Evolutionary conservation across 2,797 vertebrate genomes (phyloP).

Genomic region (Fringilla coelebs): DNA sequence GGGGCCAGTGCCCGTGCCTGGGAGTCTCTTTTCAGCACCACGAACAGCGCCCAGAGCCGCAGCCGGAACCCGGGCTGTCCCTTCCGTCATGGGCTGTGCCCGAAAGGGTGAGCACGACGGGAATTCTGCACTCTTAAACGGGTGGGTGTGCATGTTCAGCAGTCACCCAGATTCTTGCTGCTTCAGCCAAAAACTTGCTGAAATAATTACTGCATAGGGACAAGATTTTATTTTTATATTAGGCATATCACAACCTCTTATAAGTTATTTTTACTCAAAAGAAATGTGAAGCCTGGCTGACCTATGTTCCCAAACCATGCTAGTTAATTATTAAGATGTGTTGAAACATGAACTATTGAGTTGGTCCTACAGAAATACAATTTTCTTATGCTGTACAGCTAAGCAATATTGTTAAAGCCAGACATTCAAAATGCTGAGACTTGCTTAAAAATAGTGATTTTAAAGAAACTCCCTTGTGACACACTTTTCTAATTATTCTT

Average conservation of each 20-base stretch:
- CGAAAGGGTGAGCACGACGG: rapidly evolving
- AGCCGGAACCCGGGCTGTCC: rapidly evolving
- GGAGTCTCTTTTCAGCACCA: not conserved
- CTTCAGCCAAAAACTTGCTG: not conserved
- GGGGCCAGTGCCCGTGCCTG: too few relatives aligned
- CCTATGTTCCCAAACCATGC: not conserved
- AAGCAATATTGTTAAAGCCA: conserved; percentile 15
- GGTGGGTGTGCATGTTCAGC: rapidly evolving
- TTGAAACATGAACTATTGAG: conserved; percentile 4
- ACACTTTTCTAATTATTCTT: not conserved
- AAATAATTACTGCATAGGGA: not conserved
- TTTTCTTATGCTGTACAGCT: not conserved
- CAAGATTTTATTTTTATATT: not conserved
- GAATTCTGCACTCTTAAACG: not conserved
- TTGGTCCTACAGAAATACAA: not conserved
- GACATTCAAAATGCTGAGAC: not conserved
- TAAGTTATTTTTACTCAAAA: not conserved
- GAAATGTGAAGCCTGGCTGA: not conserved
- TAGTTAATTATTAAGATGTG: conserved; percentile 35
- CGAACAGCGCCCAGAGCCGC: not conserved
- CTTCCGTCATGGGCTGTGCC: rapidly evolving
- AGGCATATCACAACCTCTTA: not conserved
- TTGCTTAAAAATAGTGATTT: not conserved
- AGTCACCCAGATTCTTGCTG: not conserved
- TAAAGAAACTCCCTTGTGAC: not conserved